These are phyloP conservation scores for Rhogogaster chlorosoma DNA, from an alignment of 2,888 invertebrate species.

Conservation along the genomic window DNA sequence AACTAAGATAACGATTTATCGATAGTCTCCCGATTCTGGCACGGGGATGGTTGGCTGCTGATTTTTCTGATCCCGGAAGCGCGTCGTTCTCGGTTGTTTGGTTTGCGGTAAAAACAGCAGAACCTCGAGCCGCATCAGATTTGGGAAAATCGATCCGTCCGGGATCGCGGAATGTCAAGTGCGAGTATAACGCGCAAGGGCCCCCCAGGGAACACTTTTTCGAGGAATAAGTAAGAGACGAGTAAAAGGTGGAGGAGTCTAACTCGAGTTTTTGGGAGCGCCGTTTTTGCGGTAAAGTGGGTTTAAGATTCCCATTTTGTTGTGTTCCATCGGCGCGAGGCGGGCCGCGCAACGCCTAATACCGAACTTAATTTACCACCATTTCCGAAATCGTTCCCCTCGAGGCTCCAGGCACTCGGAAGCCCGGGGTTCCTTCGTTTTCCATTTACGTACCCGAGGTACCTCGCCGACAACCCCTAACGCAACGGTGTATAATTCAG, in stretches of 20 bases:
- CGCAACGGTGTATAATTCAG: background rate
- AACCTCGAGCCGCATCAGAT: background rate
- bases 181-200: background rate
- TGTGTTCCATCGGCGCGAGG: background rate
- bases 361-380: slow-evolving; percentile 39
- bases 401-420: slow-evolving; percentile 15
- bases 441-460: background rate
- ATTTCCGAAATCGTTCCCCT: slow-evolving; percentile 31
- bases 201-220: background rate
- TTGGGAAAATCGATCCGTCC: background rate
- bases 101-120: background rate
- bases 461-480: background rate
- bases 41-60: background rate
- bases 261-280: background rate
- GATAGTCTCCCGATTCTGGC: background rate
- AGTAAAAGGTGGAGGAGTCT: background rate
- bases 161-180: background rate
- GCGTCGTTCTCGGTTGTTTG: background rate
- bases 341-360: background rate
- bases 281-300: slow-evolving; percentile 31
- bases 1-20: slow-evolving; percentile 14
- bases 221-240: background rate
- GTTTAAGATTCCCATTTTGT: slow-evolving; percentile 45
- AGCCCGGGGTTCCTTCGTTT: background rate
- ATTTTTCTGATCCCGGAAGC: background rate